phyloP scores from a whole-genome alignment of 2,113 vertebrate genomes.

The Oncorhynchus kisutch region DNA sequence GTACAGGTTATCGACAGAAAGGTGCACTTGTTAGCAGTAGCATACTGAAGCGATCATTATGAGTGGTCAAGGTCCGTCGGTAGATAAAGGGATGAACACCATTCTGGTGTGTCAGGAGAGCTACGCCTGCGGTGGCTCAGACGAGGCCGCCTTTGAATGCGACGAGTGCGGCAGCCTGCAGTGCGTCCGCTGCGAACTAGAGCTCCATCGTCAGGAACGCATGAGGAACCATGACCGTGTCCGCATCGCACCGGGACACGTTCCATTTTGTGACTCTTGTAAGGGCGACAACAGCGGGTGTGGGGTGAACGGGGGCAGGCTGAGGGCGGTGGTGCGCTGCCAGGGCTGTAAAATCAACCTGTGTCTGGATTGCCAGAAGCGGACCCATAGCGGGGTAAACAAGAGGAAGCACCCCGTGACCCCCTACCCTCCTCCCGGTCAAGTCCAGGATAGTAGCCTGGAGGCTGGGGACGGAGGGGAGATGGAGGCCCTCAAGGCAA shows the following conservation, averaged over 20 bases:
- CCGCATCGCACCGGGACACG: conserved; percentile 82
- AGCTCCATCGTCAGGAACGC: conserved; percentile 89
- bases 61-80: conserved; percentile 81
- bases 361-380: conserved; percentile 94
- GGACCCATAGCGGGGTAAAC: conserved; percentile 87
- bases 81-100: conserved; percentile 80
- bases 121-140: conserved; percentile 90
- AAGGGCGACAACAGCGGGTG: conserved; percentile 79
- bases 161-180: conserved; percentile 95
- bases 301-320: conserved; percentile 66
- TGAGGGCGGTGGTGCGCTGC: conserved; percentile 89
- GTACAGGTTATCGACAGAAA: not conserved
- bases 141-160: conserved; percentile 90
- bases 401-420: conserved; percentile 89
- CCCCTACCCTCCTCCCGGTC: conserved; percentile 58
- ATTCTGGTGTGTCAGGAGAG: conserved; percentile 90
- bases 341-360: conserved; percentile 94
- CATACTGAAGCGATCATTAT: conserved; percentile 63
- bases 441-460: conserved; percentile 55
- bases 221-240: conserved; percentile 91
- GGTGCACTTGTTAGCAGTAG: not conserved
- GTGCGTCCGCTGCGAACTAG: conserved; percentile 89
- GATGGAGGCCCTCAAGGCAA: conserved; percentile 77
- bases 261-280: conserved; percentile 91
- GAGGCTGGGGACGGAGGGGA: conserved; percentile 76